phyloP scores from a whole-genome alignment of 2,113 vertebrate genomes.

The Myrmophylax atrothorax region DNA sequence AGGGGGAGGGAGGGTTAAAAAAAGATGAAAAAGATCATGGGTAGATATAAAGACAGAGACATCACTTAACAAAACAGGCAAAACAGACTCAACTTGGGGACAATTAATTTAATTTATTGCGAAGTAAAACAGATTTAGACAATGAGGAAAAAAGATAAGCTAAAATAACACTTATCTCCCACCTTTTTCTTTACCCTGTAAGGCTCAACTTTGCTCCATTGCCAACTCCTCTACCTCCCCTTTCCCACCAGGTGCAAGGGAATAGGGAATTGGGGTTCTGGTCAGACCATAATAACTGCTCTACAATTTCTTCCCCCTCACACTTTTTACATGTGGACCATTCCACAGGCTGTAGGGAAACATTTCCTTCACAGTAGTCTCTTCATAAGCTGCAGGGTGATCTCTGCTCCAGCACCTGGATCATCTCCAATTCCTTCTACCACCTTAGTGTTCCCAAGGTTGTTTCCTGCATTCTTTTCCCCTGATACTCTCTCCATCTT shows the following conservation, averaged over 20 bases:
- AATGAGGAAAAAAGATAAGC: not conserved
- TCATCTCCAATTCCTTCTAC: not conserved
- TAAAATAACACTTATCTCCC: not conserved
- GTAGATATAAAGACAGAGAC: not conserved
- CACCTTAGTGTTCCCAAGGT: not conserved
- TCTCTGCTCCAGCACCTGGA: not conserved
- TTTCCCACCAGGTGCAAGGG: rapidly evolving
- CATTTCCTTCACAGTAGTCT: rapidly evolving
- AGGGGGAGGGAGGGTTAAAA: not conserved
- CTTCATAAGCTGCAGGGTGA: rapidly evolving
- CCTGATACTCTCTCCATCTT: rapidly evolving
- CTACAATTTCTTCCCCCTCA: not conserved
- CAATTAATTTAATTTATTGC: not conserved
- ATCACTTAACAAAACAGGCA: not conserved
- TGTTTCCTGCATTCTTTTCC: not conserved
- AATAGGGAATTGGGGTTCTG: not conserved
- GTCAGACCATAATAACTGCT: not conserved
- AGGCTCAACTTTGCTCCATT: not conserved
- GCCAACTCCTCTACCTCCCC: not conserved
- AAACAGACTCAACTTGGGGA: not conserved
- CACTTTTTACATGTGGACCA: not conserved
- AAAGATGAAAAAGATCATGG: not conserved
- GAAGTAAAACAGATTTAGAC: not conserved
- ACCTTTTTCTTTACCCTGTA: not conserved
- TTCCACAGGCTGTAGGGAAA: not conserved